phyloP scores from a whole-genome alignment of 2,797 vertebrate genomes.

The Manis crassicaudata region DNA sequence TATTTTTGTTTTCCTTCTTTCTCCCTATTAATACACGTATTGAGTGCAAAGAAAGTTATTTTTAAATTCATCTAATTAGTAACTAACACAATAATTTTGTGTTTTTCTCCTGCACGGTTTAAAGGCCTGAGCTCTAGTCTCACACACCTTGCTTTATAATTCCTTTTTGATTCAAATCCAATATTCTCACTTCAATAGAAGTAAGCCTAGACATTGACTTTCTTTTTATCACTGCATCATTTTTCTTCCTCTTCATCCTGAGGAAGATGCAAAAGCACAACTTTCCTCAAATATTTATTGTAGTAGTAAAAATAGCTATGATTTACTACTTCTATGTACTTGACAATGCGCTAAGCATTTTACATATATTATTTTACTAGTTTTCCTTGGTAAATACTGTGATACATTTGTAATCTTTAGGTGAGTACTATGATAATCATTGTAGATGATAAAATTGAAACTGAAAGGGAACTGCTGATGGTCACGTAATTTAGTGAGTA shows the following conservation, averaged over 20 bases:
- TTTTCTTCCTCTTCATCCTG: background rate
- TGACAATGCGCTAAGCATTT: background rate
- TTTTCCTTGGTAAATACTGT: background rate
- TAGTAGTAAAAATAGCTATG: background rate
- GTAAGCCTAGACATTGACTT: background rate
- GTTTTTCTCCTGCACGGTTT: background rate
- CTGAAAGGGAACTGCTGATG: background rate
- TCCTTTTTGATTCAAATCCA: constrained; percentile 26
- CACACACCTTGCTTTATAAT: background rate
- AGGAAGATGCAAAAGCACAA: background rate
- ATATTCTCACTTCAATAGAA: background rate
- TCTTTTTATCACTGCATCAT: background rate
- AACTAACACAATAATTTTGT: background rate
- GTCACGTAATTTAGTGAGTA: background rate
- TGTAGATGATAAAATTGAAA: background rate
- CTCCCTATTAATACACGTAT: background rate
- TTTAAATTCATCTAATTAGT: background rate
- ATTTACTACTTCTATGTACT: background rate
- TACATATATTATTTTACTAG: background rate
- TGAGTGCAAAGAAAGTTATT: background rate
- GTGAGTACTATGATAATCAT: background rate
- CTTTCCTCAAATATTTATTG: background rate
- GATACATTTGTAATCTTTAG: background rate
- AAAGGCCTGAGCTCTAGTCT: background rate
- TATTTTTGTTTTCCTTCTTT: constrained; percentile 4